A percentile compares a stretch with the other conserved stretches of the same genome.
Conservation (phyloP, 2,113 vertebrate genomes). For the Columba janthina region DNA sequence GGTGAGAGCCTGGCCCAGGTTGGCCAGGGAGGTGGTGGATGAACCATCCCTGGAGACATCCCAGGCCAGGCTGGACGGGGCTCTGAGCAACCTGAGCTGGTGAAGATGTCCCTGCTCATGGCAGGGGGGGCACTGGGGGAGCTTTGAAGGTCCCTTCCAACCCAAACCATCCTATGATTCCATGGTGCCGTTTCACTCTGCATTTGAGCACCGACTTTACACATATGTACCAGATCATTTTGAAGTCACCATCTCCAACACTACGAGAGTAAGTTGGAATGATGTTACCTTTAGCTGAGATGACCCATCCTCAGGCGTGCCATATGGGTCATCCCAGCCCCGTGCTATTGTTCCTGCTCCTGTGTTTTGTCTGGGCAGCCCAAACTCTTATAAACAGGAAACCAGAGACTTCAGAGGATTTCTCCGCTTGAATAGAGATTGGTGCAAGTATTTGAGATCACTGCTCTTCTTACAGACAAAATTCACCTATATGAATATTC, state of each 20-base stretch:
- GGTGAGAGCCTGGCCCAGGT: too few relatives aligned
- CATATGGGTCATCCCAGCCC: not conserved
- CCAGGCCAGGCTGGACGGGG: too few relatives aligned
- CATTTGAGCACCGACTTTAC: not conserved
- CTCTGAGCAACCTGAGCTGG: too few relatives aligned
- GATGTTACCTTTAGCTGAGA: slow-evolving; percentile 2
- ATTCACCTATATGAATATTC: slow-evolving; percentile 13
- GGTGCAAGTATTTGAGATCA: not conserved
- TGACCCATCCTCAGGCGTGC: not conserved
- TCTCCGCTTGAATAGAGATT: not conserved
- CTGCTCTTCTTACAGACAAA: not conserved
- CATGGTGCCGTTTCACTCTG: not conserved
- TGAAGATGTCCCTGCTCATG: too few relatives aligned
- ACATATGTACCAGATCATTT: not conserved
- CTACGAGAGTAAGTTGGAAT: not conserved
- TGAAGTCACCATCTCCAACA: not conserved
- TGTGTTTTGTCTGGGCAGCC: slow-evolving; percentile 42
- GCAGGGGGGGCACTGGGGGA: too few relatives aligned
- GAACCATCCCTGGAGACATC: too few relatives aligned
- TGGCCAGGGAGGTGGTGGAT: too few relatives aligned
- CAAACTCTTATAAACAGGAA: slow-evolving; percentile 54
- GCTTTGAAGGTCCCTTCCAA: not conserved
- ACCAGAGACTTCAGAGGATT: slow-evolving; percentile 2
- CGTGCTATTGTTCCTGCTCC: slow-evolving; percentile 33
- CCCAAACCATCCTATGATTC: not conserved